Percentiles rank a stretch among this genome's conserved stretches.
Conservation (phyloP, 1,140 invertebrate genomes). For the Drosophila bocki region DNA sequence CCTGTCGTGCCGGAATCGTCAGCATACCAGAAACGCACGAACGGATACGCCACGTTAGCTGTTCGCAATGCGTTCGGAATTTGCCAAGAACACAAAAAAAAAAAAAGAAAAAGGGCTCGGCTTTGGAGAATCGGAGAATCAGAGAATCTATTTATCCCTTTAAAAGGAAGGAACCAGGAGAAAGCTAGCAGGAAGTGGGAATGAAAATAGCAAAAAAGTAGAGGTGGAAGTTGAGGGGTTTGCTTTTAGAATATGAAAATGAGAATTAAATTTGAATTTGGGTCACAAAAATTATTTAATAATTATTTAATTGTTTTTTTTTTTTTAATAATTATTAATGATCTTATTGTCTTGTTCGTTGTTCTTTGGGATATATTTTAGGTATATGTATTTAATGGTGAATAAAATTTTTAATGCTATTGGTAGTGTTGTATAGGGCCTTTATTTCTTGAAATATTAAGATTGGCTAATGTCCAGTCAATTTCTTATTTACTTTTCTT, state of each 20-base stretch:
- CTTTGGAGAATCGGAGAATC: background rate
- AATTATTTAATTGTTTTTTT: too few relatives aligned
- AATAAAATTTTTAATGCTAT: too few relatives aligned
- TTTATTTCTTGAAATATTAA: too few relatives aligned
- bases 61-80: conserved; percentile 63
- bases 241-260: background rate
- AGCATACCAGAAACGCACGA: conserved; percentile 54
- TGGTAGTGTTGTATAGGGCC: too few relatives aligned
- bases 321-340: too few relatives aligned
- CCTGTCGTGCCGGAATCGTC: conserved; percentile 51
- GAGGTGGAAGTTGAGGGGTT: background rate
- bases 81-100: conserved; percentile 3
- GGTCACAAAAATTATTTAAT: too few relatives aligned
- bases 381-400: too few relatives aligned
- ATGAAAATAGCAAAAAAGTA: background rate
- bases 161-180: background rate
- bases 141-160: background rate
- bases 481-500: too few relatives aligned
- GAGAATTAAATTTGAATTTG: background rate
- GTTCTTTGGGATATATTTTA: too few relatives aligned
- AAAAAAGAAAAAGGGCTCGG: background rate
- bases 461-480: too few relatives aligned
- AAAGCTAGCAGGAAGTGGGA: background rate
- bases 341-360: too few relatives aligned
- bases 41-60: conserved; percentile 54